Evolutionary conservation across 2,797 vertebrate genomes (phyloP), one percentile per base, ranked within the genome.

Genomic region (Tangara arthus): DNA sequence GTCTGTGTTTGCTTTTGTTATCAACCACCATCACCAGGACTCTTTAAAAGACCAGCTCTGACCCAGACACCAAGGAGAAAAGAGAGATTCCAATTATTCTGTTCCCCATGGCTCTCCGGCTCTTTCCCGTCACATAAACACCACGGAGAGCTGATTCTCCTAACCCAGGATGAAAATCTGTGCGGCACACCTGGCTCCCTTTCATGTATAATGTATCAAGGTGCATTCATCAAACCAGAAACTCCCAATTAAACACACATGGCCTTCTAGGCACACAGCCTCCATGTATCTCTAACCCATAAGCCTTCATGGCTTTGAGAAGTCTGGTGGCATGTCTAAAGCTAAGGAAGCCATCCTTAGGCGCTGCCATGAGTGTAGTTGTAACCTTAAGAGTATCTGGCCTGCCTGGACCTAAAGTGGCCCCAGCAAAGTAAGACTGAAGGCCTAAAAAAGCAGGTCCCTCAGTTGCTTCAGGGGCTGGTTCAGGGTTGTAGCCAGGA

Each of bases 1-100:
- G 91, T 63, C 87, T 70, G 64, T 93, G 84, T 93, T 93, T 92
- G 91, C 65, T 83, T 77, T 85, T 18, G 53, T 75, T 92, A 93
- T 91, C 91, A 49, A 73, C 60, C 68, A 78, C 79, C 87, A 94
- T 92, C 89, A 78, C 68, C 68, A 83, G 50, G 75, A 75, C 41
- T 71, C 57, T 92, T 78, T 60, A 57, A 89, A 89, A 95, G 93
- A 82, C 57, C 76, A 75, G 69, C 87, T 92, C 82, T 78, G 82
- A 78, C 82, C 78, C 70, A 85, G 76, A 64, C 75, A 57, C 16
- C 30, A 15, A 46, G 64, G 14, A 89, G 82, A 56, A 88, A 64
- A 44, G 39, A 84, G 35, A 64, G 68, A 53, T 49, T 75, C 37
- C n/a, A 6, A 23, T 82, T 92, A n/a, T 37, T n/a, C 32, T 82